Evolutionary conservation across 2,888 invertebrate genomes (phyloP).

Genomic region (Coremacera marginata): DNA sequence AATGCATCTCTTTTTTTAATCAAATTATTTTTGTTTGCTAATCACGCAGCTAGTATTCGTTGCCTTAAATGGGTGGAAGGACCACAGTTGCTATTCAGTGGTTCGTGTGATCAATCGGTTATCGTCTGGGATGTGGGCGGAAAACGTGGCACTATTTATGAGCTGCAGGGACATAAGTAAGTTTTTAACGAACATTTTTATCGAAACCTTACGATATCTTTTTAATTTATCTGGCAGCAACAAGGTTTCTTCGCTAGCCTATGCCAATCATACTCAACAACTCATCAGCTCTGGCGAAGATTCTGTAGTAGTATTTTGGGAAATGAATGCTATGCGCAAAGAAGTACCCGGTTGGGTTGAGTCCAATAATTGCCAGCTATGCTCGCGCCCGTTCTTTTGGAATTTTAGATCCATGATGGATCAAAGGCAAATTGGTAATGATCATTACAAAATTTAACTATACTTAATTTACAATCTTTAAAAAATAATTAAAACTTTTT

Average conservation of each 20-base stretch:
- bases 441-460: neutral
- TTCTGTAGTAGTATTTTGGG: conserved; percentile 93
- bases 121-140: conserved; percentile 99
- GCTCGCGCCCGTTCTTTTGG: conserved; percentile 98
- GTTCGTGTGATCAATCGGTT: conserved; percentile 94
- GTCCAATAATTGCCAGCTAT: conserved; percentile 93
- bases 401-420: conserved; percentile 99
- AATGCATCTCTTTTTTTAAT: neutral
- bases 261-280: conserved; percentile 83
- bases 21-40: neutral
- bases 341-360: conserved; percentile 98
- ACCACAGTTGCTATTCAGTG: conserved; percentile 92
- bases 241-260: conserved; percentile 90
- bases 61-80: conserved; percentile 94
- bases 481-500: too few relatives aligned
- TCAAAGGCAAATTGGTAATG: conserved; percentile 82
- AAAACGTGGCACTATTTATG: conserved; percentile 95
- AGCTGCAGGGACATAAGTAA: conserved; percentile 92
- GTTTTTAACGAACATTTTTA: conserved; percentile 41
- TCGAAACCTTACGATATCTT: conserved; percentile 40
- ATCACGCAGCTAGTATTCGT: conserved; percentile 72
- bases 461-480: too few relatives aligned
- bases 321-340: conserved; percentile 88
- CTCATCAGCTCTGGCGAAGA: conserved; percentile 93
- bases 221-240: conserved; percentile 73